A percentile compares a stretch with the other conserved stretches of the same genome.
Evolutionary conservation across 2,797 vertebrate species (phyloP).

Genomic region (Crotalus adamanteus): DNA sequence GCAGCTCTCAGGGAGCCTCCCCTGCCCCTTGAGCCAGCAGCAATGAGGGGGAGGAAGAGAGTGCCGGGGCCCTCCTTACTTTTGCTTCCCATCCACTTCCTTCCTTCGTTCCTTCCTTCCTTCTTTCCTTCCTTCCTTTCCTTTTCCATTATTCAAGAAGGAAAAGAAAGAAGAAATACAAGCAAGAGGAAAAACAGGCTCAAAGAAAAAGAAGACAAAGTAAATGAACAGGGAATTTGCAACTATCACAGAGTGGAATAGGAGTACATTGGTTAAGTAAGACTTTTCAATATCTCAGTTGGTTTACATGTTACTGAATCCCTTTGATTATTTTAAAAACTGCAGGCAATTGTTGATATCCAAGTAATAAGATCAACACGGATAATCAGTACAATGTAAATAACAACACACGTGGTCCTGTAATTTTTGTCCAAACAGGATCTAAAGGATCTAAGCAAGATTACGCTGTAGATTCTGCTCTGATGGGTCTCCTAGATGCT

Average conservation of each 20-base stretch:
- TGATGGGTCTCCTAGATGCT: not conserved
- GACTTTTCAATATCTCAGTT: not conserved
- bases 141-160: not conserved
- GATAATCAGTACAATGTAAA: not conserved
- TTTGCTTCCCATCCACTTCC: not conserved
- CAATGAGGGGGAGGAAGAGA: too few species aligned
- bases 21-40: too few species aligned
- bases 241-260: not conserved
- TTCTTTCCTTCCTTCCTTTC: not conserved
- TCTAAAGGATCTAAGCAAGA: not conserved
- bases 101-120: not conserved
- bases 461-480: not conserved
- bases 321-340: too few species aligned
- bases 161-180: not conserved
- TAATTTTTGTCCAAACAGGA: not conserved
- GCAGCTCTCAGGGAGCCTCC: too few species aligned
- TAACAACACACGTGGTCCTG: not conserved
- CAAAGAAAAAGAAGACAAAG: not conserved
- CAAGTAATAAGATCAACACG: too few species aligned
- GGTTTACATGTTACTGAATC: too few species aligned
- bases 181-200: not conserved
- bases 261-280: not conserved
- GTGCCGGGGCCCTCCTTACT: not conserved
- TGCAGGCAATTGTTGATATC: too few species aligned
- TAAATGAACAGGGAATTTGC: not conserved